phyloP scores from a whole-genome alignment of 2,113 vertebrate genomes.

The Atherinomorus stipes region DNA sequence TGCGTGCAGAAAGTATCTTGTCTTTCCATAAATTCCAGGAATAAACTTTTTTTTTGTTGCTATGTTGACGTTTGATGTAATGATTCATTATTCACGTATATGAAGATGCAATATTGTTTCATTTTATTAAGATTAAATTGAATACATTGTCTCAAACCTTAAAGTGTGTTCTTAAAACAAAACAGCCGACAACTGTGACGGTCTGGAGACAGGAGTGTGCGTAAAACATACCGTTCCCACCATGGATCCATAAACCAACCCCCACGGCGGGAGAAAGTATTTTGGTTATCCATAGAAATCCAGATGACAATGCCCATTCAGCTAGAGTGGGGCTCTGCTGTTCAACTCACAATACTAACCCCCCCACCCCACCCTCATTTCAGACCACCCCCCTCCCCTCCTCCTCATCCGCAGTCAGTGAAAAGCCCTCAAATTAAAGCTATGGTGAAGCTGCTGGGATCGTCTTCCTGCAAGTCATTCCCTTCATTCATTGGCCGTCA shows the following conservation, averaged over 20 bases:
- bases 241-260: conserved; percentile 68
- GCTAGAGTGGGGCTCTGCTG: conserved; percentile 74
- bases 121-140: conserved; percentile 77
- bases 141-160: conserved; percentile 64
- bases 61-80: conserved; percentile 61
- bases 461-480: conserved; percentile 65
- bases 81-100: conserved; percentile 68
- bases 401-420: conserved; percentile 52
- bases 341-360: conserved; percentile 73
- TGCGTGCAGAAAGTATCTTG: conserved; percentile 42
- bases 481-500: conserved; percentile 43
- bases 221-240: conserved; percentile 66
- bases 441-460: conserved; percentile 60
- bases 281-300: conserved; percentile 81
- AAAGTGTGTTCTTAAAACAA: conserved; percentile 60
- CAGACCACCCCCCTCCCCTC: conserved; percentile 37
- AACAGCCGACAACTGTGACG: conserved; percentile 1
- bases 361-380: conserved; percentile 25
- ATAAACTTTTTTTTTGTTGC: conserved; percentile 59
- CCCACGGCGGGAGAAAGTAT: conserved; percentile 77
- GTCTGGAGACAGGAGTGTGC: conserved; percentile 20
- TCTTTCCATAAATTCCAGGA: conserved; percentile 45
- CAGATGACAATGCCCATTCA: conserved; percentile 84
- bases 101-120: conserved; percentile 71
- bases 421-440: conserved; percentile 67